phyloP scores from a whole-genome alignment of 2,888 invertebrate species.

The Microchrysa polita region DNA sequence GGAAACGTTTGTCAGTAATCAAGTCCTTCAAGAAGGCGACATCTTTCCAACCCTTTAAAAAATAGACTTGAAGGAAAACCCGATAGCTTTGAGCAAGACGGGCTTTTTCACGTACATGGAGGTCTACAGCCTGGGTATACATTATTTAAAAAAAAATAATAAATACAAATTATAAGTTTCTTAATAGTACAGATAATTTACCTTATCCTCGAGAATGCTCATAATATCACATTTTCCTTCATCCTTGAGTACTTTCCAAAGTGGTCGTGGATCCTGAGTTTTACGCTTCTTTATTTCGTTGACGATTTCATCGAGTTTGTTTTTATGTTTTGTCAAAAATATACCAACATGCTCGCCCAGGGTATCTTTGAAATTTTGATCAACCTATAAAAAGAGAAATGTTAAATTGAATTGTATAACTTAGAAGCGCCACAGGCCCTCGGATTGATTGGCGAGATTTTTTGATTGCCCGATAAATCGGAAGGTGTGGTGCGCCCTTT shows the following conservation, averaged over 20 bases:
- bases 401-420: no score
- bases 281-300: conserved; percentile 53
- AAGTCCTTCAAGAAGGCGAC: conserved; percentile 57
- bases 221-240: conserved; percentile 58
- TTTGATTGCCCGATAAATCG: no score
- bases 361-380: conserved; percentile 58
- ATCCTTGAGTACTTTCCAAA: conserved; percentile 59
- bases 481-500: no score
- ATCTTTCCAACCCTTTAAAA: conserved; percentile 58
- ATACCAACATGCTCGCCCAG: conserved; percentile 57
- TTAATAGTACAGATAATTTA: no score
- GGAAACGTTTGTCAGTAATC: conserved; percentile 54
- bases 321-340: conserved; percentile 57
- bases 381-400: conserved; percentile 53
- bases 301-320: conserved; percentile 54
- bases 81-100: conserved; percentile 56
- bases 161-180: neutral
- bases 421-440: no score
- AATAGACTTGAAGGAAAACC: conserved; percentile 59
- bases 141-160: neutral
- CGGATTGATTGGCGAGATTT: no score
- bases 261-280: conserved; percentile 54
- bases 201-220: conserved; percentile 57
- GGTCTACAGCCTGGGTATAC: conserved; percentile 54
- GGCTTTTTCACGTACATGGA: conserved; percentile 58